Base-by-base conservation (phyloP, 2,888 invertebrate species). In the Fabriciana adippe region DNA sequence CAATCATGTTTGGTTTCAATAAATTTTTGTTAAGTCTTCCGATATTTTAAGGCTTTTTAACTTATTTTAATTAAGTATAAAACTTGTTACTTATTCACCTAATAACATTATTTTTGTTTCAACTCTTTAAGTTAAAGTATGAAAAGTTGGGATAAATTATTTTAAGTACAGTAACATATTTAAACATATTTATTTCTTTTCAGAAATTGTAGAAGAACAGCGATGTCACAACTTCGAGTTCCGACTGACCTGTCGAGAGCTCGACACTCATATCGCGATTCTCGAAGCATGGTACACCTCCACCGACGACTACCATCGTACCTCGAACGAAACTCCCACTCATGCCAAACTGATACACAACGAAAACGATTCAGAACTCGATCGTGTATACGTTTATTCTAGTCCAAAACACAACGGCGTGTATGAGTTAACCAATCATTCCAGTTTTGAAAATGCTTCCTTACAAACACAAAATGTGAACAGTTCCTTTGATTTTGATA, bases 181-280 rank as follows among this genome's bases (percentile, higher is more conserved):
- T 8, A 11, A 41, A 41, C 35, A 16, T 31, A 13, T 13, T 6
- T 5, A 51, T 41, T 70, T 84, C 79, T 79, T 94, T 94, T 6
- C 93, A 95, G 95, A 95, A 93, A 93, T 94, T 75, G 95, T 95
- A 67, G 93, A 94, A 81, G 94, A 94, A 78, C 93, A 93, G 78
- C 93, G 93, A 78, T 95, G 95, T 79, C 91, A 94, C 83, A 93
- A 94, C 78, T 93, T 89, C 81, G 92, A 93, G 78, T 93, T 95
- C 78, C 91, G 94, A 26, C 85, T 95, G 56, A 95, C 94, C 5
- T 95, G 95, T 76, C 93, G 94, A 45, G 93, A 94, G 70, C 82
- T 95, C 72, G 94, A 94, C 82, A 93, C 94, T 3, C 94, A 94
- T 79, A 93, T 95, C 69, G 95, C 94, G 51, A 90, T 95, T 48